Base-by-base conservation (phyloP, 2,888 invertebrate species). In the Amblyjoppa proteus region DNA sequence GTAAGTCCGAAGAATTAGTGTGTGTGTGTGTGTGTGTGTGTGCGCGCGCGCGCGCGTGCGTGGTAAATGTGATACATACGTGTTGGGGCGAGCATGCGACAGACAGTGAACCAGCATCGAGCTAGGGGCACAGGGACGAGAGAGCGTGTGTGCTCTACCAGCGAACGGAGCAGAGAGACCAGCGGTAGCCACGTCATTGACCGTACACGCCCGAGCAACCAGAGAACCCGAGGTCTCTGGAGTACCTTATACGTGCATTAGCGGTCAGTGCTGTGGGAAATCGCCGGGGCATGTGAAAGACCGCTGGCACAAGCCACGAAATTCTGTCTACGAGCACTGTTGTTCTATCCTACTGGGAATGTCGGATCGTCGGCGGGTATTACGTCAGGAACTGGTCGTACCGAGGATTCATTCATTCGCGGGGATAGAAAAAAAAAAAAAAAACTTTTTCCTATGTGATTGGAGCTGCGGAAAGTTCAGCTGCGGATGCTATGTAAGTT, bases 111-210 rank as follows among this genome's bases (percentile, higher is more conserved):
- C 75, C 51, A 66, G 66, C 69, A 16, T 49, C 45, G 75, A 56
- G 69, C 49, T 56, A 75, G 41, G 31, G 49, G 75, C 74, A 69
- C 68, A 81, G 75, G 75, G 41, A 75, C 58, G 56, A 81, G 61
- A 51, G 64, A 34, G 11, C 64, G n/a, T 28, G 45, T 69, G 58
- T 71, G 70, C 70, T 70, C 70, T 58, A 61, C 70, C 70, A 70
- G 68, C 58, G 45, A 71, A 58, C 69, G 34, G 53, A 74, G 79
- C 79, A 53, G 61, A 31, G 64, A 71, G 25, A 70, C 75, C 84
- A 51, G 84, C 74, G 58, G 85, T 84, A 81, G 80, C 82, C 83
- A 83, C 86, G 86, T 87, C 88, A 88, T 87, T 88, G 86, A 88
- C 86, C 87, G 86, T 85, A 84, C 82, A 81, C 83, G 77, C 78